phyloP scores from a whole-genome alignment of 2,888 invertebrate species.

The Lobophora halterata region DNA sequence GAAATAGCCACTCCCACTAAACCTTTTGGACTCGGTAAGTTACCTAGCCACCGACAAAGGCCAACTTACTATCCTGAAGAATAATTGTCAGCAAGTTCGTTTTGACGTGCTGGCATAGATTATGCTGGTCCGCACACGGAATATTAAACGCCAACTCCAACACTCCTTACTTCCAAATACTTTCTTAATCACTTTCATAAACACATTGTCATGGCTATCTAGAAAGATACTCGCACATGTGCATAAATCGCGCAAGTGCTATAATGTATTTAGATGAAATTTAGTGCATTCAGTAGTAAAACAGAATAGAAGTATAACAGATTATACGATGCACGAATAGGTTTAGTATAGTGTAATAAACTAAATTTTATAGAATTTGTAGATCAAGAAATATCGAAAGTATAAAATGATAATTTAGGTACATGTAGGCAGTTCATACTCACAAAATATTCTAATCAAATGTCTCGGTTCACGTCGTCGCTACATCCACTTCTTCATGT shows the following conservation, averaged over 20 bases:
- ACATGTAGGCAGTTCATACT: conserved; percentile 41
- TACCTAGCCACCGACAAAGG: too few relatives aligned
- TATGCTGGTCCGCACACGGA: too few relatives aligned
- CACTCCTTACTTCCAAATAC: conserved; percentile 25
- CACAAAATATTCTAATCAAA: conserved; percentile 36
- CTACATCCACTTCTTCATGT: conserved; percentile 59
- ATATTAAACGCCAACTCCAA: too few relatives aligned
- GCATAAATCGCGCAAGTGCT: conserved; percentile 40
- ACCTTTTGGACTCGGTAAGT: conserved; percentile 91
- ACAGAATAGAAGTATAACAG: conserved; percentile 41
- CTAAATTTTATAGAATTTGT: conserved; percentile 32
- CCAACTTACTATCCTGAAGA: too few relatives aligned
- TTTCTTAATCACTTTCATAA: conserved; percentile 34
- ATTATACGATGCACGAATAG: conserved; percentile 52
- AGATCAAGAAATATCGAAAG: conserved; percentile 25
- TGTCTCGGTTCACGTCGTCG: conserved; percentile 41
- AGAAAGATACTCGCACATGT: conserved; percentile 39
- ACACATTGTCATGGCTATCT: conserved; percentile 50
- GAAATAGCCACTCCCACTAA: conserved; percentile 84
- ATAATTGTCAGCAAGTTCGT: too few relatives aligned
- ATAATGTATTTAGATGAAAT: conserved; percentile 24
- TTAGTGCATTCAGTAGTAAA: conserved; percentile 60
- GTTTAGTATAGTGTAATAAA: conserved; percentile 41
- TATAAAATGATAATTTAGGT: conserved; percentile 27
- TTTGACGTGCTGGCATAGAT: too few relatives aligned